phyloP scores from a whole-genome alignment of 2,888 invertebrate genomes.

The Noctua pronuba region DNA sequence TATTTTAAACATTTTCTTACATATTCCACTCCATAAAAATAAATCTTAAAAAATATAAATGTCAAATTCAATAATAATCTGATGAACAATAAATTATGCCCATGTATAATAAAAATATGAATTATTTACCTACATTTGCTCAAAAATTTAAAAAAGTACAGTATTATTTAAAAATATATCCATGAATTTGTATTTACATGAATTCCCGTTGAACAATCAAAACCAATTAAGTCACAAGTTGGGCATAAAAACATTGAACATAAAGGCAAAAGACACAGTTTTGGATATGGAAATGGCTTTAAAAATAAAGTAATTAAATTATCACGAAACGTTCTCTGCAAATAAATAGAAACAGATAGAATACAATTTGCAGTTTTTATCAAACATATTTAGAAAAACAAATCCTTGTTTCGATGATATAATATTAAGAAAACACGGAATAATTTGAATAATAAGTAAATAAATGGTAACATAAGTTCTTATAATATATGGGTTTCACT shows the following conservation, averaged over 20 bases:
- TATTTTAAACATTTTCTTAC: conserved; percentile 1
- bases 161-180: too few relatives aligned
- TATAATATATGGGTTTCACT: too few relatives aligned
- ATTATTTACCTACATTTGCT: conserved; percentile 7
- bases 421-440: conserved; percentile 5
- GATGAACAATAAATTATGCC: conserved; percentile 27
- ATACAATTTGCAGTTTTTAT: background rate
- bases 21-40: background rate
- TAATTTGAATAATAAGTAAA: background rate
- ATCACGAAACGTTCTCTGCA: background rate
- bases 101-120: conserved; percentile 17
- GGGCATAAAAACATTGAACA: background rate
- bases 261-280: background rate
- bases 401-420: background rate
- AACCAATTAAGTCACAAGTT: conserved; percentile 16
- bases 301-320: background rate
- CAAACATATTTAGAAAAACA: background rate
- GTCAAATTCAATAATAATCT: conserved; percentile 22
- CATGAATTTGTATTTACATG: conserved; percentile 11
- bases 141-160: background rate
- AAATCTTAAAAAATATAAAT: background rate
- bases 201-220: conserved; percentile 14
- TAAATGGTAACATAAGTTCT: too few relatives aligned
- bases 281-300: background rate
- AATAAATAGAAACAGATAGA: background rate